These are phyloP conservation scores for Chionomys nivalis DNA, from an alignment of 2,113 vertebrate genomes.

Conservation along the genomic window DNA sequence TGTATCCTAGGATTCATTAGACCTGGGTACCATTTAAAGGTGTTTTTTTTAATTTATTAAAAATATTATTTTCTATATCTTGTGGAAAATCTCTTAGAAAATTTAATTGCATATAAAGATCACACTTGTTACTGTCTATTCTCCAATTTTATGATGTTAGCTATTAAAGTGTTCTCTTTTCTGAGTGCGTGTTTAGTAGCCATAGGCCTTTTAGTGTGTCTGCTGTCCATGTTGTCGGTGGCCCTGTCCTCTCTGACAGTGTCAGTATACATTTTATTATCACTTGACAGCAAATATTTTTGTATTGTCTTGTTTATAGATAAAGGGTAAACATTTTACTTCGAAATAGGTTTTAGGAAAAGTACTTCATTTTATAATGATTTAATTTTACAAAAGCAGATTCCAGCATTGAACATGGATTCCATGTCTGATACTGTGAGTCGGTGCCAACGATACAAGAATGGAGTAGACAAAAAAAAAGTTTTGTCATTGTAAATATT, in stretches of 20 bases:
- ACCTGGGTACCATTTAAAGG: background rate
- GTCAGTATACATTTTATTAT: background rate
- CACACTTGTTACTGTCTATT: background rate
- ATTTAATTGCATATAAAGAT: background rate
- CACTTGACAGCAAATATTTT: too few relatives aligned
- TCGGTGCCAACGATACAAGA: background rate
- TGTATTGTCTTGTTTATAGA: slow-evolving; percentile 19
- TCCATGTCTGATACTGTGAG: background rate
- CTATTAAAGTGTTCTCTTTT: background rate
- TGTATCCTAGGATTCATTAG: background rate
- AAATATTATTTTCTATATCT: background rate
- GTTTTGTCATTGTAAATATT: background rate
- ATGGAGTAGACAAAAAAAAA: background rate
- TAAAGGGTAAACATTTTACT: background rate
- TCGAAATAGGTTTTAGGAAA: background rate
- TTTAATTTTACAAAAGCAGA: slow-evolving; percentile 13
- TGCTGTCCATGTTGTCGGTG: too few relatives aligned
- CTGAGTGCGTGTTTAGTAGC: background rate
- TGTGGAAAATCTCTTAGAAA: slow-evolving; percentile 8
- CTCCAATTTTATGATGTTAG: slow-evolving; percentile 28
- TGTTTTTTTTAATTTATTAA: background rate
- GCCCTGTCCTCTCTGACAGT: background rate
- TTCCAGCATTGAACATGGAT: background rate
- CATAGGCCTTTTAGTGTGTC: background rate
- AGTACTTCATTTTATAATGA: background rate